Evolutionary conservation across 1,140 invertebrate genomes (phyloP).

Genomic region (Bombus superbus): DNA sequence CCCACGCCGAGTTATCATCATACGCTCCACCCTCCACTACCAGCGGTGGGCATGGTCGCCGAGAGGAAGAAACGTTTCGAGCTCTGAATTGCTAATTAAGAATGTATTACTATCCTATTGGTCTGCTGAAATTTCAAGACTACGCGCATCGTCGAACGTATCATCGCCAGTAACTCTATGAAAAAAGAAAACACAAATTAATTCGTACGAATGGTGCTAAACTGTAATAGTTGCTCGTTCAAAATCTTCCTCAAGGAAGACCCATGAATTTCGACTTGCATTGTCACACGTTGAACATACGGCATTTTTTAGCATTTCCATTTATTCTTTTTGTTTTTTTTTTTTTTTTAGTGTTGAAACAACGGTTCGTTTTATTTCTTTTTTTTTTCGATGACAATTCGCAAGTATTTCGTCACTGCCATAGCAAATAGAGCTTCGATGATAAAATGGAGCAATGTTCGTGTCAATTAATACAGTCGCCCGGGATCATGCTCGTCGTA

Average conservation of each 20-base stretch:
- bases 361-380: background rate
- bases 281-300: background rate
- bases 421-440: slow-evolving; percentile 31
- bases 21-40: slow-evolving; percentile 81
- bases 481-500: slow-evolving; percentile 49
- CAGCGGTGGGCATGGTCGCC: slow-evolving; percentile 86
- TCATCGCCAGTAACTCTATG: background rate
- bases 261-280: background rate
- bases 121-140: background rate
- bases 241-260: background rate
- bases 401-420: slow-evolving; percentile 47
- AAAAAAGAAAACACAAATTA: background rate
- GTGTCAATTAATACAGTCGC: slow-evolving; percentile 19
- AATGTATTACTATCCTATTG: background rate
- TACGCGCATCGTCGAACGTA: background rate
- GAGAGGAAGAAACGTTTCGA: slow-evolving; percentile 88
- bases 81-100: slow-evolving; percentile 71
- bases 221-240: slow-evolving; percentile 4
- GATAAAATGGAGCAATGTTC: slow-evolving; percentile 32
- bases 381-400: background rate
- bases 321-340: no score
- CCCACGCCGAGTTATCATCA: slow-evolving; percentile 77
- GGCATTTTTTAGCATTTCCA: no score
- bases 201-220: slow-evolving; percentile 32
- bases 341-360: background rate